phyloP scores from a whole-genome alignment of 2,888 invertebrate genomes.

The Drosophila recens region DNA sequence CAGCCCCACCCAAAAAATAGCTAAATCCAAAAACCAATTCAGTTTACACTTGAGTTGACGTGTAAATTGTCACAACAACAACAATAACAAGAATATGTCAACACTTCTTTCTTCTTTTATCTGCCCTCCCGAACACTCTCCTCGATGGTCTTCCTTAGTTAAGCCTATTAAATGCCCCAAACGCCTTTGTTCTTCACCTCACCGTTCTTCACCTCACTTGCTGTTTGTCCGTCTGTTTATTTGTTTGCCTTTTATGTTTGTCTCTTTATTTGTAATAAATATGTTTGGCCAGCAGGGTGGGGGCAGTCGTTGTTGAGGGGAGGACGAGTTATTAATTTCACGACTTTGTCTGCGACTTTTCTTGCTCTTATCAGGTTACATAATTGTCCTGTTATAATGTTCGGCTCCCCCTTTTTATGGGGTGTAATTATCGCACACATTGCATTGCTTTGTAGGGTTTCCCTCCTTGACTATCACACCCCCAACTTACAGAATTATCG shows the following conservation, averaged over 20 bases:
- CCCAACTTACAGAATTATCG: constrained; percentile 38
- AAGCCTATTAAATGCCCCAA: constrained; percentile 77
- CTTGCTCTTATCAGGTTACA: constrained; percentile 73
- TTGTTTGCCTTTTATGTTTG: constrained; percentile 78
- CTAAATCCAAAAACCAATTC: constrained; percentile 49
- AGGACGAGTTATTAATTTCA: constrained; percentile 71
- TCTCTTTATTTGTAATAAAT: constrained; percentile 80
- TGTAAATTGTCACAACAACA: constrained; percentile 63
- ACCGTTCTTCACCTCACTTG: constrained; percentile 56
- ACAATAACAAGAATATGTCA: constrained; percentile 55
- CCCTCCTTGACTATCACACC: constrained; percentile 43
- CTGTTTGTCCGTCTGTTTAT: constrained; percentile 56
- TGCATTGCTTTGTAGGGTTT: constrained; percentile 72
- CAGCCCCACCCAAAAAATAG: constrained; percentile 38
- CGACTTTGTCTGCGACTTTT: constrained; percentile 66
- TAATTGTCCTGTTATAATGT: constrained; percentile 73
- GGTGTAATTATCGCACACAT: constrained; percentile 74
- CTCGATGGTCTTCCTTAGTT: constrained; percentile 55
- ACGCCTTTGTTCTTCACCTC: constrained; percentile 77
- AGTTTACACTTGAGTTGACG: constrained; percentile 54
- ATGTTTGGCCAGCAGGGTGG: constrained; percentile 52
- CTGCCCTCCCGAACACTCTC: not conserved
- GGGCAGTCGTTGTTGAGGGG: not conserved
- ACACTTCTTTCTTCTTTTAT: constrained; percentile 50
- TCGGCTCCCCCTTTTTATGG: constrained; percentile 44